phyloP scores from a whole-genome alignment of 1,140 invertebrate genomes.

The Drosophila varians region DNA sequence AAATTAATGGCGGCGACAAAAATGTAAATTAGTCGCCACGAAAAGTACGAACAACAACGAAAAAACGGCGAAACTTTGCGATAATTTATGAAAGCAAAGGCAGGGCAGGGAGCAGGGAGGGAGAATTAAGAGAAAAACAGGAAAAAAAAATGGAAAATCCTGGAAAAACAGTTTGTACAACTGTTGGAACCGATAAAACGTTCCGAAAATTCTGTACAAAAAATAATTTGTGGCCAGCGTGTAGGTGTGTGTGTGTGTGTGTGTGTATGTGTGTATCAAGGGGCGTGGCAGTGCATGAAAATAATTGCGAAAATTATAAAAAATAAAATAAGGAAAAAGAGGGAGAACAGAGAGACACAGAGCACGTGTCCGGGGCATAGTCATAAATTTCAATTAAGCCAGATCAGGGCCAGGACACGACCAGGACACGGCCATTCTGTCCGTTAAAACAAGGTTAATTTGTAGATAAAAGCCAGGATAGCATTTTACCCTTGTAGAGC shows the following conservation, averaged over 20 bases:
- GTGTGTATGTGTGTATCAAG: slow-evolving; percentile 10
- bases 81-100: slow-evolving; percentile 61
- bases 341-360: not conserved
- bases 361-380: slow-evolving; percentile 42
- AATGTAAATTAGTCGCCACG: slow-evolving; percentile 76
- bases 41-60: slow-evolving; percentile 33
- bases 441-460: slow-evolving; percentile 56
- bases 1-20: slow-evolving; percentile 79
- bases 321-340: slow-evolving; percentile 3
- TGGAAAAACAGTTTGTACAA: slow-evolving; percentile 62
- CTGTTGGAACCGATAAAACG: slow-evolving; percentile 74
- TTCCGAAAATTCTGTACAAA: slow-evolving; percentile 58
- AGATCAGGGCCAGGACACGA: slow-evolving; percentile 35
- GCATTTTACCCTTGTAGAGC: not conserved
- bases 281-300: slow-evolving; percentile 60
- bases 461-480: slow-evolving; percentile 49
- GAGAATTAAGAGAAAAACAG: not conserved
- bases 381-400: slow-evolving; percentile 78
- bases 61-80: slow-evolving; percentile 33
- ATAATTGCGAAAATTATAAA: slow-evolving; percentile 71
- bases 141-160: not conserved
- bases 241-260: slow-evolving; percentile 3
- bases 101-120: not conserved
- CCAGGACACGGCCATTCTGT: slow-evolving; percentile 11
- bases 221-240: slow-evolving; percentile 69